Conservation (phyloP, 2,113 vertebrate species). For the Andinoacara biseriatus region DNA sequence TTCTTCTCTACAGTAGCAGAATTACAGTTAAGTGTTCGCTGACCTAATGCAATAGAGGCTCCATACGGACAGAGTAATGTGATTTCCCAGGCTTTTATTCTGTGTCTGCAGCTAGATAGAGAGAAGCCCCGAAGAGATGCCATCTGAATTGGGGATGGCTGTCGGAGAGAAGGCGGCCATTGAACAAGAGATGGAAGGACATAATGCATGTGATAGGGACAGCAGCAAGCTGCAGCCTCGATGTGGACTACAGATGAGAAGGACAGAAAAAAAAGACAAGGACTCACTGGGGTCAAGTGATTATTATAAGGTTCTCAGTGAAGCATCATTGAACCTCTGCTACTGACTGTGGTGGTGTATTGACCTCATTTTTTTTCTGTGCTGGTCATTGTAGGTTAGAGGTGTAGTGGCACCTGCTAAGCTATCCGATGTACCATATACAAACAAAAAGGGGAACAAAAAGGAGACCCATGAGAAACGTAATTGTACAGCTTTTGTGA, state of each 20-base stretch:
- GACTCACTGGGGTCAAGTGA: conserved; percentile 48
- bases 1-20: conserved; percentile 68
- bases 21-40: conserved; percentile 76
- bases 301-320: conserved; percentile 21
- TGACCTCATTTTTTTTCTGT: conserved; percentile 1
- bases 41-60: conserved; percentile 76
- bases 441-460: neutral
- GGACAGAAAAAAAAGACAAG: conserved; percentile 7
- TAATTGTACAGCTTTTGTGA: neutral
- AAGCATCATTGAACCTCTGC: conserved; percentile 15
- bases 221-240: conserved; percentile 18
- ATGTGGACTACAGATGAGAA: conserved; percentile 1
- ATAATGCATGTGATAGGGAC: conserved; percentile 55
- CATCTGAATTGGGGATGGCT: conserved; percentile 61
- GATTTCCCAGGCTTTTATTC: conserved; percentile 78
- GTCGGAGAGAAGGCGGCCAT: conserved; percentile 38
- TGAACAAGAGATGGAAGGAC: conserved; percentile 25
- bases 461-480: neutral
- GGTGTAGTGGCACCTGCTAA: neutral
- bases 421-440: neutral
- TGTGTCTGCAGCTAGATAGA: conserved; percentile 73
- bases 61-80: conserved; percentile 73
- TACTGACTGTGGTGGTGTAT: conserved; percentile 25
- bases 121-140: conserved; percentile 64
- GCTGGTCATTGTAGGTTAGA: conserved; percentile 25